Base-by-base conservation (phyloP, 2,888 invertebrate genomes). In the Zaprionus obscuricornis region DNA sequence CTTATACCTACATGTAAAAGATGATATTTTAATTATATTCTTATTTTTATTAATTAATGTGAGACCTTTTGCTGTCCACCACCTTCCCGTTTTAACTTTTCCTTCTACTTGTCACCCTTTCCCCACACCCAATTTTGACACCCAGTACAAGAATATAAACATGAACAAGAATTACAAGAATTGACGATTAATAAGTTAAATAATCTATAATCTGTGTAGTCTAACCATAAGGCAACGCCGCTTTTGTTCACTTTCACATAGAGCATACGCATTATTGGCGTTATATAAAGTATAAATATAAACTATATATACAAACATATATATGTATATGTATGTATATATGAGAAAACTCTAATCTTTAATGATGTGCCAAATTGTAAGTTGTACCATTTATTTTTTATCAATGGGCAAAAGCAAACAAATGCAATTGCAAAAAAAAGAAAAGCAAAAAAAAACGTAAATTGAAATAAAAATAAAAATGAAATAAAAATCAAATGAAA, bases 331-430 rank as follows among this genome's bases (percentile, higher is more conserved):
- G 26, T 43, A 43, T 20, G 42, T 33, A 56, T 40, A 43, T 26
- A 46, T 51, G n/a, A 27, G 58, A 71, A 81, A 86, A 87, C 76
- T 78, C 76, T 78, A 83, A 85, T 78, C 85, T 85, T 79, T 75
- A 78, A 85, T 75, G 83, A 88, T 89, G 89, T 89, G 89, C 89
- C 89, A 89, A 89, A 89, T 89, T 89, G 88, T 89, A 89, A 86
- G 88, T 88, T 87, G 86, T 85, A 78, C 72, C 87, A 86, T 84
- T 88, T 72, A 82, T 88, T 87, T 85, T 77, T 74, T 42, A 79
- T 73, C 64, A 77, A 74, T 81, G 81, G 74, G 20, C 74, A 63
- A 82, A 22, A 70, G 37, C 74, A 71, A 85, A 67, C 59, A 79
- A 76, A 67, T 67, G 66, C 76, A 60, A 74, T n/a, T n/a, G n/a